Base-by-base conservation (phyloP, 2,888 invertebrate genomes). In the Drosophila flavopinicola region DNA sequence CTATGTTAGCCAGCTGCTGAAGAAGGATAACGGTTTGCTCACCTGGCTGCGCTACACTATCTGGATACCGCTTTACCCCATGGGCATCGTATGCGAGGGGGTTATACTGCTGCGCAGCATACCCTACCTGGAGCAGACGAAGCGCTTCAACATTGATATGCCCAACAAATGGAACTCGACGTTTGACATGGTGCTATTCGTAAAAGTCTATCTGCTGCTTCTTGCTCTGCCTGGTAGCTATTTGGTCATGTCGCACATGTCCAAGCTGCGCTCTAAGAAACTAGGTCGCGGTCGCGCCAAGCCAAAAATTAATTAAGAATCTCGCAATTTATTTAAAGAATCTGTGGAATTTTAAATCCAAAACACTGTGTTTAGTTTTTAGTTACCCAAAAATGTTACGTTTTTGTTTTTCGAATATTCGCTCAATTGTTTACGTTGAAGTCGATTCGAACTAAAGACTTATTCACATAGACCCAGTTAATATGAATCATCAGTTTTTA, bases 1-100 rank as follows among this genome's bases (percentile, higher is more conserved):
- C 91, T 99, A 99, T 91, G 94, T 98, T 88, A 92, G 95, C 0
- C 95, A 96, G 84, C 91, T 96, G 0, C 93, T 96, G 85, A 94
- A 96, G 58, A 94, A 93, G 23, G 94, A 96, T 60, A 92, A 96
- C 27, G 92, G 93, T 39, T 84, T 96, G 2, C 90, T 99, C 6
- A 98, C 97, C 0, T 99, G 98, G 98, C 91, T 99, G 2, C 93
- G 99, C 11, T 98, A 99, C 90, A 95, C 96, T 0, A 93, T 97
- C 54, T 99, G 98, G 98, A 96, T 99, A 72, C 95, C 97, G 0
- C 92, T 98, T 0, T 99, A 98, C 91, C 99, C 99, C 0, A 89
- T 98, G 32, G 98, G 98, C 5, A 94, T 98, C 76, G 87, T 97
- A 1, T 95, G 96, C 85, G 98, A 99, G 92, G 95, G 96, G 0